Percentiles rank a stretch among this genome's conserved stretches.
phyloP scores from a whole-genome alignment of 2,888 invertebrate species.

The Hermaeophaga mercurialis region DNA sequence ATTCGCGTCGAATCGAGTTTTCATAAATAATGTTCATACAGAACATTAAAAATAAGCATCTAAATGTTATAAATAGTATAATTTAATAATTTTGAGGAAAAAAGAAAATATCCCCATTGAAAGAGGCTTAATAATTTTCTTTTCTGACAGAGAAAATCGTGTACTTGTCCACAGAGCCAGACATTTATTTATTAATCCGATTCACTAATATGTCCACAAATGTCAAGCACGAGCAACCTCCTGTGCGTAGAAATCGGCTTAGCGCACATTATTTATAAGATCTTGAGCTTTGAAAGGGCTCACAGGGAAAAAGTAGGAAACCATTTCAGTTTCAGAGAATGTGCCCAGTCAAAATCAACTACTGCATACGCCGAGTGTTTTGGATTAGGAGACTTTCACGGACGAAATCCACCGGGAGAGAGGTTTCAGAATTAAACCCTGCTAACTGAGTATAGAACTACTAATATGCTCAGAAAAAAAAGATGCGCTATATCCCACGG shows the following conservation, averaged over 20 bases:
- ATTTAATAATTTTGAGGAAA: no score
- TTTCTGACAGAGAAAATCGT: no score
- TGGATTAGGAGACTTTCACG: slow-evolving; percentile 26
- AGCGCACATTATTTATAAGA: slow-evolving; percentile 28
- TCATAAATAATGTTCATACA: no score
- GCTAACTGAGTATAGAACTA: slow-evolving; percentile 8
- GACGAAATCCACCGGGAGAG: slow-evolving; percentile 21
- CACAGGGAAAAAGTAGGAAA: slow-evolving; percentile 14
- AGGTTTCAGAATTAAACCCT: slow-evolving; percentile 16
- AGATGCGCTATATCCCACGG: no score
- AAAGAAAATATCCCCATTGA: no score
- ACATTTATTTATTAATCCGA: background rate
- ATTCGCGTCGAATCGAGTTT: no score
- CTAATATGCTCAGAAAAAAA: background rate
- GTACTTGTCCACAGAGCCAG: background rate
- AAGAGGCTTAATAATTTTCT: no score
- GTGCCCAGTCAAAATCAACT: slow-evolving; percentile 24
- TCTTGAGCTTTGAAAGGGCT: slow-evolving; percentile 24
- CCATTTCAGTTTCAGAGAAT: slow-evolving; percentile 26
- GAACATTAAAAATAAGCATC: no score
- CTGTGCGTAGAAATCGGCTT: slow-evolving; percentile 17
- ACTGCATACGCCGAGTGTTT: slow-evolving; percentile 25
- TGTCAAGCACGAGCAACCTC: slow-evolving; percentile 4
- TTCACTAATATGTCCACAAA: slow-evolving; percentile 1
- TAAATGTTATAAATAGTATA: no score